Evolutionary conservation across 2,797 vertebrate genomes (phyloP), one percentile per base, ranked within the genome.

Genomic region (Enteromius argenteus): DNA sequence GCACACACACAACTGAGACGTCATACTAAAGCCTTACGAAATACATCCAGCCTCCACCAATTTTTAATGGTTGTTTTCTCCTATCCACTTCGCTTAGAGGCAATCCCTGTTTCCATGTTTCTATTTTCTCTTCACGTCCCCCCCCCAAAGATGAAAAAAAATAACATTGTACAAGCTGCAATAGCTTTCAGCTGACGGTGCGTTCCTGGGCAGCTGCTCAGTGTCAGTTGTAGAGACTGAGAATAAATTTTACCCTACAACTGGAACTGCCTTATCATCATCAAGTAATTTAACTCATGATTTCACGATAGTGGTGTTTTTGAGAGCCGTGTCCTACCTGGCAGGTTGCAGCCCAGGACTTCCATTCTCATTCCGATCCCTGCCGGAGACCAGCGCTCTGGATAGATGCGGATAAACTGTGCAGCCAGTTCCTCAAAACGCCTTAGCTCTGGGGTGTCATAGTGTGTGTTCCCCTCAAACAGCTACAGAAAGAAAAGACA

Each of bases 331-430:
- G 44, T 88, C 96, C 92, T 94, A 99, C 98, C 98, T 94, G 97
- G 96, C 94, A 97, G 96, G 87, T 97, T 97, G 66, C 98, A 99
- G 87, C 98, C 98, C 77, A 99, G 93, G n/a, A 99, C 95, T 90
- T 99, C 98, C 91, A 97, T 92, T 80, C 98, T 96, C 97, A 99
- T 99, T 80, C 98, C 98, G 30, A 99, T 98, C 32, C 98, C 98
- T 0, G 96, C 97, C 0, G 98, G 98, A 23, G 98, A 99, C 98
- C 98, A 99, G 62, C 97, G 92, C 92, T 99, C 98, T 0, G 98
- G 98, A 78, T 98, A 96, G 27, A 99, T 93, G 58, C 98, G 90
- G 85, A 99, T 37, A 0, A 94, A 97, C 91, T 98, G 98, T 0
- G 97, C 96, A 13, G 93, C 94, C 0, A 96, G 92, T 13, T 97